Base-by-base conservation (phyloP, 2,113 vertebrate genomes). In the Tetraodon nigroviridis region DNA sequence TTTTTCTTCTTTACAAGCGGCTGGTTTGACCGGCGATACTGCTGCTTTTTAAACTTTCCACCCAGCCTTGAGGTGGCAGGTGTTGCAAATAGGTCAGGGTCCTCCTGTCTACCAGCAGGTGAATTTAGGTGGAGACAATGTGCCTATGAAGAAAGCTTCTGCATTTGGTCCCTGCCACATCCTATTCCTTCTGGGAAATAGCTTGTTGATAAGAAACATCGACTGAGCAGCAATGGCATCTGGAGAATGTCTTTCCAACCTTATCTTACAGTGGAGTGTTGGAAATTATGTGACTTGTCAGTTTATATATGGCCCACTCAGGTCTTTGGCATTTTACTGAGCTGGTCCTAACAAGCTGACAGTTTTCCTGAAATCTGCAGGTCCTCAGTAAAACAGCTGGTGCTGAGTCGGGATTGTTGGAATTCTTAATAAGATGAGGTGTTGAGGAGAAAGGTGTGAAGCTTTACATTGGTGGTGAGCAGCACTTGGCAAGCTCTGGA, bases 241-340 rank as follows among this genome's bases (percentile, higher is more conserved):
- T 82, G 77, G 75, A 78, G 84, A 87, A 85, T 87, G 85, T 84
- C 85, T 84, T 76, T 64, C 77, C 77, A 84, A 84, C 85, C 83
- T 85, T 85, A 82, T 87, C 54, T 81, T 75, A 78, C 71, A 69
- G 68, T 67, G 4, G 37, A 29, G 58, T 67, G 78, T 74, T 24
- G 16, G 44, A 60, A 76, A 61, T 75, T 61, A 70, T 78, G 55
- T 73, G 67, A 68, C 78, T 20, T 70, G 71, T 76, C 71, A 55
- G n/a, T 61, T 67, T 57, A 53, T 76, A 52, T 75, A 48, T 44
- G 63, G 61, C 67, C 75, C 73, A 73, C 67, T 75, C 73, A 67
- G 48, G 62, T n/a, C 46, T 7, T 51, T 73, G 65, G 57, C 75
- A 67, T 78, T 82, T 64, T 20, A 50, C 63, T 49, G 56, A 60